These are phyloP conservation scores for Siphamia tubifer DNA, from an alignment of 2,113 vertebrate species.

Conservation along the genomic window DNA sequence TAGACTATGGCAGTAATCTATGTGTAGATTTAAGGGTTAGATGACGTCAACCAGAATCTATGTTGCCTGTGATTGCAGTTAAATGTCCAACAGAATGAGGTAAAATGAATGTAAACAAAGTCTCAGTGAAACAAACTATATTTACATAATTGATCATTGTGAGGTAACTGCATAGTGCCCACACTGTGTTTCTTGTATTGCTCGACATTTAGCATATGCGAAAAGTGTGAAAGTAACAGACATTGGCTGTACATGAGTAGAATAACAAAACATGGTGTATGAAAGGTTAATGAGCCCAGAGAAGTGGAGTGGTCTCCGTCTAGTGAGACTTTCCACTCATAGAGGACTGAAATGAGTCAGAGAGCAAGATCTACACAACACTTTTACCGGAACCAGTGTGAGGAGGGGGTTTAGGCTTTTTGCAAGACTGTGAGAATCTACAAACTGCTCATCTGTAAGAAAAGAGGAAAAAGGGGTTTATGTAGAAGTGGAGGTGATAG, in stretches of 20 bases:
- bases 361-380: neutral
- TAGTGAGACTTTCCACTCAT: constrained; percentile 36
- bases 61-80: too few species aligned
- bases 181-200: constrained; percentile 4
- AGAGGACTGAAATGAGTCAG: constrained; percentile 9
- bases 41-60: too few species aligned
- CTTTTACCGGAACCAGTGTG: neutral
- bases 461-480: neutral
- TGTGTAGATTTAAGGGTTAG: too few species aligned
- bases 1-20: too few species aligned
- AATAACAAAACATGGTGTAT: constrained; percentile 44
- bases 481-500: neutral
- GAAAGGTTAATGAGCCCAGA: constrained; percentile 68
- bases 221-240: constrained; percentile 20
- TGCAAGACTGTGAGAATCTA: neutral
- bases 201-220: constrained; percentile 32
- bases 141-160: neutral
- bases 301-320: constrained; percentile 37
- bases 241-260: constrained; percentile 36
- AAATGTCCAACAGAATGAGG: too few species aligned
- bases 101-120: too few species aligned
- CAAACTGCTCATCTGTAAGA: neutral
- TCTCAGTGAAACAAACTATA: too few species aligned
- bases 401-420: neutral
- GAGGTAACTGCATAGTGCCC: neutral